Evolutionary conservation across 1,140 invertebrate genomes (phyloP).

Genomic region (Atta cephalotes): DNA sequence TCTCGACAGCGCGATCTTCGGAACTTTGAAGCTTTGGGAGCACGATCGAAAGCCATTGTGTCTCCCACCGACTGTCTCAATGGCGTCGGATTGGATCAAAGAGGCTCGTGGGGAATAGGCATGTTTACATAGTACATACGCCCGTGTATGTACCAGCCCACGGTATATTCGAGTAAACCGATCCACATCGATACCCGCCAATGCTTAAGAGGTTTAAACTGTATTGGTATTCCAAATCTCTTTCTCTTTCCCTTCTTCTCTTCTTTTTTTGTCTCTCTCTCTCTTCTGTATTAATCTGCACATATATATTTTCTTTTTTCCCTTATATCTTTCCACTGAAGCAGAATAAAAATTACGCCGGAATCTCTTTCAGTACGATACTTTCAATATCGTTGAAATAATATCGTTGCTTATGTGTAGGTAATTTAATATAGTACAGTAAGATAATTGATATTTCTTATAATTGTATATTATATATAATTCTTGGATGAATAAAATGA

Average conservation of each 20-base stretch:
- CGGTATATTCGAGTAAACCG: constrained; percentile 53
- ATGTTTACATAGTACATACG: constrained; percentile 64
- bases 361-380: neutral
- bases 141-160: constrained; percentile 41
- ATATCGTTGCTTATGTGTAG: neutral
- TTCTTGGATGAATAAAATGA: neutral
- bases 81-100: constrained; percentile 69
- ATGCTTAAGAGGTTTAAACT: constrained; percentile 49
- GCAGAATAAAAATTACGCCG: neutral
- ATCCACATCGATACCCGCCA: constrained; percentile 64
- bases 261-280: neutral
- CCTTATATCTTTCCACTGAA: neutral
- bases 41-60: constrained; percentile 64
- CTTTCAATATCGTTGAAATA: neutral
- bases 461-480: neutral
- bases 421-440: neutral
- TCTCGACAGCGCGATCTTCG: constrained; percentile 55
- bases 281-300: neutral
- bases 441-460: neutral
- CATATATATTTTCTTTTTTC: neutral
- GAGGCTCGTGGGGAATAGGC: constrained; percentile 60
- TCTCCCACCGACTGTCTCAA: constrained; percentile 57
- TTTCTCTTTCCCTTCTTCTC: constrained; percentile 4
- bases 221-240: constrained; percentile 34
- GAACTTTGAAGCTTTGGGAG: constrained; percentile 57